A percentile compares a stretch with the other conserved stretches of the same genome.
phyloP scores from a whole-genome alignment of 2,113 vertebrate species.

The Tragulus kanchil region DNA sequence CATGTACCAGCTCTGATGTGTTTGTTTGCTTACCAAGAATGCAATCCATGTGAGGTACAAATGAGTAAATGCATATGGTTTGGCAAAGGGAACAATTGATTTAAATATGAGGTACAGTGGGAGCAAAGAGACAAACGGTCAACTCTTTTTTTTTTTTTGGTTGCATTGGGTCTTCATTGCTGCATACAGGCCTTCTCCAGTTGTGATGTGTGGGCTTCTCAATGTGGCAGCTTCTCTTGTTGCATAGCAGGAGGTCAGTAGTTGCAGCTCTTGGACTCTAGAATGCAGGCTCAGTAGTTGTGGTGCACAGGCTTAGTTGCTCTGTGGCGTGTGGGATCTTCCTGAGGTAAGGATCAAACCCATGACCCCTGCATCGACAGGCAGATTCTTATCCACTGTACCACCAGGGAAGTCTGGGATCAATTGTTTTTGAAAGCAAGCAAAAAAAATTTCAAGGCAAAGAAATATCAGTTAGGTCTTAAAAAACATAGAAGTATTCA shows the following conservation, averaged over 20 bases:
- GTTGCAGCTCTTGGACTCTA: not conserved
- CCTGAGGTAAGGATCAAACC: not conserved
- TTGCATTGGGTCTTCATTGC: not conserved
- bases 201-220: fast-evolving
- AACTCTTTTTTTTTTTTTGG: not conserved
- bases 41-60: not conserved
- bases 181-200: not conserved
- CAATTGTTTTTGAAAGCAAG: not conserved
- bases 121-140: not conserved
- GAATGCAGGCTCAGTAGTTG: not conserved
- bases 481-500: not conserved
- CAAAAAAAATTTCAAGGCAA: not conserved
- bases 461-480: not conserved
- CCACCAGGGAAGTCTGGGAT: not conserved
- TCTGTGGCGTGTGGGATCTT: not conserved
- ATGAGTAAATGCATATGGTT: not conserved
- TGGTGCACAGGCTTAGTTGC: not conserved
- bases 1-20: not conserved
- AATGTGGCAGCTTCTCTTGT: not conserved
- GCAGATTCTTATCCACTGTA: not conserved
- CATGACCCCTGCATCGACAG: not conserved
- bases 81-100: not conserved
- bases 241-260: fast-evolving
- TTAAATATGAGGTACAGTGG: not conserved
- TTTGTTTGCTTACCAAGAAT: not conserved